Percentiles rank a stretch among this genome's conserved stretches.
phyloP scores from a whole-genome alignment of 2,797 vertebrate genomes.

The Aplochiton taeniatus region DNA sequence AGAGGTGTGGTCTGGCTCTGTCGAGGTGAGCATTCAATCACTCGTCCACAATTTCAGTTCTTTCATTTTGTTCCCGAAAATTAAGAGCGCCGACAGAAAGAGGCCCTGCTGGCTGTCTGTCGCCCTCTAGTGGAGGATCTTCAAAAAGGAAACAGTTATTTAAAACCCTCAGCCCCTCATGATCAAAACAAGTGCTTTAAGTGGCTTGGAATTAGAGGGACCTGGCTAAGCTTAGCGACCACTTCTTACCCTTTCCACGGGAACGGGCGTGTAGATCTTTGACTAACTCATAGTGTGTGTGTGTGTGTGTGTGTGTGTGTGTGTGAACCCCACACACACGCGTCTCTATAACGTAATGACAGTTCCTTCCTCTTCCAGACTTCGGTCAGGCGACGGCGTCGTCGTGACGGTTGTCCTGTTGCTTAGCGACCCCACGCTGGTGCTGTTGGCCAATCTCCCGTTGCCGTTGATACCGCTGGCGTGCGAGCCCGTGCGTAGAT shows the following conservation, averaged over 20 bases:
- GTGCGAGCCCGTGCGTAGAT: constrained; percentile 65
- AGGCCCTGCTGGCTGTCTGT: constrained; percentile 3
- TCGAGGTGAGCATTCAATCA: constrained; percentile 28
- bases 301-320: constrained; percentile 11
- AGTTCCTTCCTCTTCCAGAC: constrained; percentile 90
- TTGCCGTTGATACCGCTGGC: constrained; percentile 60
- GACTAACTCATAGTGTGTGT: constrained; percentile 28
- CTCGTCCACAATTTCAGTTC: constrained; percentile 5
- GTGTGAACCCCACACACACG: neutral
- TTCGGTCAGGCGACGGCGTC: constrained; percentile 65
- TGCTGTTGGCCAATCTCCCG: constrained; percentile 74
- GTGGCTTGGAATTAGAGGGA: constrained; percentile 33
- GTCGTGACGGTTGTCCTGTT: constrained; percentile 11
- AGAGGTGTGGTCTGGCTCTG: constrained; percentile 8
- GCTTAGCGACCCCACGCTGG: constrained; percentile 68
- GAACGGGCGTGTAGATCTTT: constrained; percentile 2
- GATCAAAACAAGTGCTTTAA: constrained; percentile 51
- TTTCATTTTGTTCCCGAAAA: constrained; percentile 5
- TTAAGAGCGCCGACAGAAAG: neutral
- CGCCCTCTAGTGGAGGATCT: constrained; percentile 36
- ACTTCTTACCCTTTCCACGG: neutral
- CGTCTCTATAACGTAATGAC: constrained; percentile 88
- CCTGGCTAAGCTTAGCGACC: neutral
- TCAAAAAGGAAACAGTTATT: constrained; percentile 2
- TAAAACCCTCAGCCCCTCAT: constrained; percentile 6